Percentiles rank a stretch among this genome's conserved stretches.
Conservation (phyloP, 2,797 vertebrate species). For the Pseudocheirus occidentalis region DNA sequence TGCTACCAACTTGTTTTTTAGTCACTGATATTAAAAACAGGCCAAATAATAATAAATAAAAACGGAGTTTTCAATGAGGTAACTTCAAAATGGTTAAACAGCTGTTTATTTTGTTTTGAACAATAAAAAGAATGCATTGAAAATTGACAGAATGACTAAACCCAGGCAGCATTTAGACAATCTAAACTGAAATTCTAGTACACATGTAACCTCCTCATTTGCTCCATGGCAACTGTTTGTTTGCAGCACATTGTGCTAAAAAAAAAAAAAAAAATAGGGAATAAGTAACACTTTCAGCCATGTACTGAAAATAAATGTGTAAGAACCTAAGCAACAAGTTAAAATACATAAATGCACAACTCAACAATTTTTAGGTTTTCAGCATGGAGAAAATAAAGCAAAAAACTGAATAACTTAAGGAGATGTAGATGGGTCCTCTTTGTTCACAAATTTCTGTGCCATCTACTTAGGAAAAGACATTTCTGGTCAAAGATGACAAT, state of each 20-base stretch:
- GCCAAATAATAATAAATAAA: conserved; percentile 95
- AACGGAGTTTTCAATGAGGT: conserved; percentile 93
- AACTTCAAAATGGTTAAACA: conserved; percentile 88
- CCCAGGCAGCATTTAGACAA: conserved; percentile 87
- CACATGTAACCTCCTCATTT: conserved; percentile 87
- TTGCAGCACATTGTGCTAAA: conserved; percentile 95
- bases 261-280: conserved; percentile 86
- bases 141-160: conserved; percentile 84
- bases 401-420: conserved; percentile 88
- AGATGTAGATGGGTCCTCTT: conserved; percentile 88
- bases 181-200: conserved; percentile 87
- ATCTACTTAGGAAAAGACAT: conserved; percentile 86
- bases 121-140: conserved; percentile 86
- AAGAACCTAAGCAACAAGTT: conserved; percentile 91
- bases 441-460: conserved; percentile 86
- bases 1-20: conserved; percentile 85
- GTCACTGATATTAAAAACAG: conserved; percentile 92
- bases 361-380: conserved; percentile 87
- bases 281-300: conserved; percentile 91
- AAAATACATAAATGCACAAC: conserved; percentile 91
- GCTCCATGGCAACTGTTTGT: conserved; percentile 88
- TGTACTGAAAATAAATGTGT: conserved; percentile 92
- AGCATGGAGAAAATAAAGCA: conserved; percentile 87
- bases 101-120: conserved; percentile 86
- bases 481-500: conserved; percentile 85